phyloP scores from a whole-genome alignment of 1,140 invertebrate species.

The Pantala flavescens region DNA sequence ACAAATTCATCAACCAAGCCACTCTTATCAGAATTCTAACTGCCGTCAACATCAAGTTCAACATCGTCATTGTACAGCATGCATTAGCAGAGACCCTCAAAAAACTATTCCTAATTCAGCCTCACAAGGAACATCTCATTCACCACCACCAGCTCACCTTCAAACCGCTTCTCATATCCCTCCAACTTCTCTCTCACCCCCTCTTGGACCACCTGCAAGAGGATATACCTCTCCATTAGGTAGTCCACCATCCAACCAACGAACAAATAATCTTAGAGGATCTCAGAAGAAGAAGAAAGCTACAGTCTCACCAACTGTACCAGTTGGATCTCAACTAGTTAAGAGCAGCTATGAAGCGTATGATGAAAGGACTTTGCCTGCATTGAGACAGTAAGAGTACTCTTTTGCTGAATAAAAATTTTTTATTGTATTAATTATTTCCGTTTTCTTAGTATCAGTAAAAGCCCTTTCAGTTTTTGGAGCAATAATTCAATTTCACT shows the following conservation, averaged over 20 bases:
- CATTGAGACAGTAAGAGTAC: slow-evolving; percentile 58
- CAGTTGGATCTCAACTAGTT: slow-evolving; percentile 22
- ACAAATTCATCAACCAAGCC: background rate
- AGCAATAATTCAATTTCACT: too few species aligned
- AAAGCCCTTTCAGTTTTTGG: too few species aligned
- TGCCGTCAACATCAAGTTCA: background rate
- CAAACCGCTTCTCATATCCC: background rate
- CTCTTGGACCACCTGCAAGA: background rate
- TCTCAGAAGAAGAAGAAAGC: slow-evolving; percentile 57
- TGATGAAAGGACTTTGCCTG: slow-evolving; percentile 72
- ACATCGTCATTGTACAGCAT: background rate
- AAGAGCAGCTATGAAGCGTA: slow-evolving; percentile 75
- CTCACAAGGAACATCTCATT: background rate
- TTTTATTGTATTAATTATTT: too few species aligned
- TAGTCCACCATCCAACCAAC: background rate
- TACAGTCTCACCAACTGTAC: slow-evolving; percentile 49
- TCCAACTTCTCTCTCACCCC: background rate
- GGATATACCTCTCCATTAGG: background rate
- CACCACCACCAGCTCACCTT: background rate
- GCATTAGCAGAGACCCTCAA: background rate
- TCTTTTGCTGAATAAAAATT: too few species aligned
- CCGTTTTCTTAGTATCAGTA: too few species aligned
- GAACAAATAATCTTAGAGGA: slow-evolving; percentile 30
- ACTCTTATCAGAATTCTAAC: background rate
- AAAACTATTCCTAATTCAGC: background rate